Evolutionary conservation across 2,113 vertebrate genomes (phyloP).

Genomic region (Ascaphus truei): DNA sequence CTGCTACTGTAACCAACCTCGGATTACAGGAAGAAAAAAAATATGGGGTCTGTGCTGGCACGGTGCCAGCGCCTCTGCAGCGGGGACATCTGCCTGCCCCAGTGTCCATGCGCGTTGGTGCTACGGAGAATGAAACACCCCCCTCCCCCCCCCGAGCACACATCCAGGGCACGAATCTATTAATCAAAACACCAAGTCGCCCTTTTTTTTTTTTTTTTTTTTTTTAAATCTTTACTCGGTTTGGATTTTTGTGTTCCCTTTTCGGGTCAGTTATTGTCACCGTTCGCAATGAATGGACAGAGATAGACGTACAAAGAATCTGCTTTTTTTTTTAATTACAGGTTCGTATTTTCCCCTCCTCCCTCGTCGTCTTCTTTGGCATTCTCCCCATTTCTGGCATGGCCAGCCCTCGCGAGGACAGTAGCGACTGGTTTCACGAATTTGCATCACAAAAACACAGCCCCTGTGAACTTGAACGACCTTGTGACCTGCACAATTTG

Average conservation of each 20-base stretch:
- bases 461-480: conserved; percentile 79
- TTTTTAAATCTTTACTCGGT: no score
- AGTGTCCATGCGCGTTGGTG: conserved; percentile 1
- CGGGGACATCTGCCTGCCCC: conserved; percentile 8
- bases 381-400: not conserved
- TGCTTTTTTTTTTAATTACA: not conserved
- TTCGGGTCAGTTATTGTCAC: no score
- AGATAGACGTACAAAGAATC: conserved; percentile 1
- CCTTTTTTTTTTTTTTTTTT: not conserved
- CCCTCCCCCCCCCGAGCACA: not conserved
- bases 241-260: no score
- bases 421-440: conserved; percentile 47
- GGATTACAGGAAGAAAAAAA: not conserved
- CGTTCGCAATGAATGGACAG: not conserved
- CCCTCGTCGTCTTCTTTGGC: not conserved
- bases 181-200: not conserved
- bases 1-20: conserved; percentile 17
- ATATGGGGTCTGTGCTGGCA: not conserved
- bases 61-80: conserved; percentile 13
- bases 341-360: not conserved
- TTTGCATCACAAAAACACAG: conserved; percentile 81
- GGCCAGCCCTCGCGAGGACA: not conserved
- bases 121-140: no score
- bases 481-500: conserved; percentile 71
- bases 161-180: not conserved